Conservation (phyloP, 2,888 invertebrate genomes). For the Hofmannophila pseudospretella region DNA sequence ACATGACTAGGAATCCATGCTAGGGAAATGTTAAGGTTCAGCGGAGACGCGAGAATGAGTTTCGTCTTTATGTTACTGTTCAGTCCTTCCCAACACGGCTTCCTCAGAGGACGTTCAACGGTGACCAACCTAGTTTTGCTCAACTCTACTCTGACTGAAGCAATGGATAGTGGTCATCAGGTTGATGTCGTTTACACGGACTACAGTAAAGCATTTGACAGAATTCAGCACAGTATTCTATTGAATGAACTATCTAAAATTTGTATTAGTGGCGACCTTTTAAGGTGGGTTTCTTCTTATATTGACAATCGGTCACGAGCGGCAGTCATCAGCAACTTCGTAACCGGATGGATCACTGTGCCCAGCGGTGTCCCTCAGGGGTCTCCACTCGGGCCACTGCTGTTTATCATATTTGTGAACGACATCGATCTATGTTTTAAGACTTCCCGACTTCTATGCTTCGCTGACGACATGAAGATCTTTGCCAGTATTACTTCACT, state of each 20-base stretch:
- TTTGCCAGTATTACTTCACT: neutral
- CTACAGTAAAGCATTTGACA: constrained; percentile 1
- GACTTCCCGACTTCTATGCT: neutral
- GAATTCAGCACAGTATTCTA: neutral
- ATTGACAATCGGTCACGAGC: neutral
- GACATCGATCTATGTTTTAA: neutral
- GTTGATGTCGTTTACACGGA: constrained; percentile 1
- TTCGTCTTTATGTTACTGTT: too few species aligned
- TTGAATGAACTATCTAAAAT: neutral
- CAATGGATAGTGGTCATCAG: neutral
- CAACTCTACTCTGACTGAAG: neutral
- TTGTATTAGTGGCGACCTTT: neutral
- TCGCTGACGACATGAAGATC: constrained; percentile 5
- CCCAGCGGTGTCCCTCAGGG: constrained; percentile 3
- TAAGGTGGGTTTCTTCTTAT: constrained; percentile 2
- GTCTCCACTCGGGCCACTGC: constrained; percentile 1
- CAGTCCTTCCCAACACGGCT: too few species aligned
- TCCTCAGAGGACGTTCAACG: neutral
- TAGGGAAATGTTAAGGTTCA: too few species aligned
- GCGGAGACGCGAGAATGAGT: too few species aligned
- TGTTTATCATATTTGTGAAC: constrained; percentile 1
- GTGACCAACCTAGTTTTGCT: neutral
- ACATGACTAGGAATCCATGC: too few species aligned
- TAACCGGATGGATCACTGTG: neutral
- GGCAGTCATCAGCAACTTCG: neutral